These are phyloP conservation scores for Dolichomitus sp. DNA, from an alignment of 2,888 invertebrate genomes.

Conservation along the genomic window DNA sequence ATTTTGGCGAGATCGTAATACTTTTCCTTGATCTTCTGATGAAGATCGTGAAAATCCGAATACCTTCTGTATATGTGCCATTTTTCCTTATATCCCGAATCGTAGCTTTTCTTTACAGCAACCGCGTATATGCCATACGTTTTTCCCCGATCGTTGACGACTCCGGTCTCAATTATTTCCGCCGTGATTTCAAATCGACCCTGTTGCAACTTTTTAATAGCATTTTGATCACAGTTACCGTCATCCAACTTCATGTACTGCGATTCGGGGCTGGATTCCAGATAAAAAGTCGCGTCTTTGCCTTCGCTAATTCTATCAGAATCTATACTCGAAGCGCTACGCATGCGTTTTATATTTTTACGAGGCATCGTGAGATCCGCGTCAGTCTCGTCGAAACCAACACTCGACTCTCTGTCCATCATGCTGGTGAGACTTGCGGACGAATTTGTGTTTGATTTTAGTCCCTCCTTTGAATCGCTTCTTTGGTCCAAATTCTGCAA, in stretches of 20 bases:
- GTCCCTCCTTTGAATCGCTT: constrained; percentile 67
- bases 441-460: constrained; percentile 74
- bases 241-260: constrained; percentile 79
- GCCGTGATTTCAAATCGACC: constrained; percentile 83
- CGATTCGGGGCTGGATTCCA: constrained; percentile 77
- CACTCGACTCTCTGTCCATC: constrained; percentile 64
- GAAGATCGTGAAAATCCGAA: constrained; percentile 97
- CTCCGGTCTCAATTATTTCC: constrained; percentile 87
- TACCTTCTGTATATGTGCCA: constrained; percentile 98
- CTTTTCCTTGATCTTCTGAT: constrained; percentile 94
- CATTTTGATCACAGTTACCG: constrained; percentile 79
- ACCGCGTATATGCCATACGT: constrained; percentile 96
- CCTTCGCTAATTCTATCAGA: constrained; percentile 72
- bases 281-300: constrained; percentile 76
- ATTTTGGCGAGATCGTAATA: constrained; percentile 93
- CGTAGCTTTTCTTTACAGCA: constrained; percentile 91
- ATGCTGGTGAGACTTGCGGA: constrained; percentile 75
- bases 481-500: constrained; percentile 68
- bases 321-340: constrained; percentile 73
- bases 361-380: constrained; percentile 50
- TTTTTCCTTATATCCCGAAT: constrained; percentile 90
- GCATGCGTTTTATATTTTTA: constrained; percentile 69
- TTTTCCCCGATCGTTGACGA: constrained; percentile 94
- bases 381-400: constrained; percentile 72
- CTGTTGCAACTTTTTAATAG: constrained; percentile 83